These are phyloP conservation scores for Galerucella nymphaeae DNA, from an alignment of 2,888 invertebrate genomes.

Conservation along the genomic window DNA sequence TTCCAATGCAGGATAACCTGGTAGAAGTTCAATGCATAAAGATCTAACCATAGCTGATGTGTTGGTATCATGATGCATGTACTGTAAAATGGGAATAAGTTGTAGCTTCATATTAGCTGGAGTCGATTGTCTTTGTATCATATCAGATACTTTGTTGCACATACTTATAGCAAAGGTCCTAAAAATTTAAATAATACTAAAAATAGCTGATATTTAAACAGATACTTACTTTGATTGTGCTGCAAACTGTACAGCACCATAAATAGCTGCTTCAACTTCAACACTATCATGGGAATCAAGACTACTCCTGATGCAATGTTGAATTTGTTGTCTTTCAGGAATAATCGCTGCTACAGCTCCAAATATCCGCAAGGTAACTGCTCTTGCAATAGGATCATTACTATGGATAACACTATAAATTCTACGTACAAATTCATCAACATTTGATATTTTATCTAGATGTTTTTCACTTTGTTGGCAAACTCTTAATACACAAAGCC, in stretches of 20 bases:
- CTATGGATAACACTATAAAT: slow-evolving; percentile 96
- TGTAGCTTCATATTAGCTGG: slow-evolving; percentile 92
- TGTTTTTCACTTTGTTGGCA: slow-evolving; percentile 97
- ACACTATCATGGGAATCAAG: slow-evolving; percentile 95
- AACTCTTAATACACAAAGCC: slow-evolving; percentile 91
- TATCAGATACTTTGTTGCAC: slow-evolving; percentile 94
- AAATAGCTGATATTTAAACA: background rate
- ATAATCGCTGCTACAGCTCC: slow-evolving; percentile 95
- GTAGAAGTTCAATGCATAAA: slow-evolving; percentile 78
- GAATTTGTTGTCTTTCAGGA: slow-evolving; percentile 93
- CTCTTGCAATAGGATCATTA: slow-evolving; percentile 95
- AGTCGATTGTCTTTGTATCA: slow-evolving; percentile 93
- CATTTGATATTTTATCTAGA: slow-evolving; percentile 93
- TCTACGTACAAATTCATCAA: slow-evolving; percentile 91
- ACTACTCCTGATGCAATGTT: slow-evolving; percentile 91
- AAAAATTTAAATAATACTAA: slow-evolving; percentile 45
- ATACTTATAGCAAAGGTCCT: slow-evolving; percentile 95
- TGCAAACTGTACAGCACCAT: slow-evolving; percentile 94
- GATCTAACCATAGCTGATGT: slow-evolving; percentile 76
- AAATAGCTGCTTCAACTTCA: slow-evolving; percentile 96
- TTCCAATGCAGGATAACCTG: slow-evolving; percentile 82
- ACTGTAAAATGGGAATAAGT: slow-evolving; percentile 89
- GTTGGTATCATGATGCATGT: slow-evolving; percentile 86
- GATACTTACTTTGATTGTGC: slow-evolving; percentile 85
- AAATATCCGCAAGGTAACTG: slow-evolving; percentile 87